Evolutionary conservation across 2,797 vertebrate species (phyloP).

Genomic region (Ctenopoma kingsleyae): DNA sequence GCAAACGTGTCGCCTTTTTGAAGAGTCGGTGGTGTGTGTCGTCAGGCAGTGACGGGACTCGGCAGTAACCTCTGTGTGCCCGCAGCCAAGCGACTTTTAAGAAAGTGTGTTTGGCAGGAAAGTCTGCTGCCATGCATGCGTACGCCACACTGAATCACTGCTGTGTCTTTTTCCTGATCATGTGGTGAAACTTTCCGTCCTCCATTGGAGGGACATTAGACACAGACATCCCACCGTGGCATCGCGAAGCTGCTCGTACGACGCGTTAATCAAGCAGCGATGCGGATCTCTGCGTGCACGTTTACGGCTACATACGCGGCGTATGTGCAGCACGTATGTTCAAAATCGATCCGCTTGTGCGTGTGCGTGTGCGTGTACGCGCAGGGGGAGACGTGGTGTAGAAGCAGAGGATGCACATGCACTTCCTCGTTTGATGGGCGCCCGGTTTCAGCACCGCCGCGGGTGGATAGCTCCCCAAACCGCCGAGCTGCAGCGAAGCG

Average conservation of each 20-base stretch:
- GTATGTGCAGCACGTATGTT: background rate
- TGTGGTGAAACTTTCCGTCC: constrained; percentile 78
- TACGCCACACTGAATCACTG: constrained; percentile 30
- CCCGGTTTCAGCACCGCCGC: constrained; percentile 78
- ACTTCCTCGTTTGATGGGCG: constrained; percentile 80
- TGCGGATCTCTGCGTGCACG: background rate
- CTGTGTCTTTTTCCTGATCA: constrained; percentile 55
- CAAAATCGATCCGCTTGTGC: constrained; percentile 1
- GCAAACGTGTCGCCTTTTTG: background rate
- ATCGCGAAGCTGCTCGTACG: background rate
- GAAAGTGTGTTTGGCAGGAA: constrained; percentile 56
- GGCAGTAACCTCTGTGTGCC: background rate
- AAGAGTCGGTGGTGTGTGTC: background rate
- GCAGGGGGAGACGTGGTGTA: background rate
- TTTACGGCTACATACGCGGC: background rate
- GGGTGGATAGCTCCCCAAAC: constrained; percentile 75
- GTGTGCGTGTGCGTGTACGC: background rate
- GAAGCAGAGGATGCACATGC: constrained; percentile 34
- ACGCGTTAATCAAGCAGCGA: constrained; percentile 23
- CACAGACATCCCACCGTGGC: constrained; percentile 46
- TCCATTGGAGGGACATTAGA: constrained; percentile 55
- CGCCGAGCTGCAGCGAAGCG: background rate
- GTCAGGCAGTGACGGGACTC: background rate
- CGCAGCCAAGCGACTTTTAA: constrained; percentile 29
- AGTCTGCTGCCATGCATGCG: constrained; percentile 34